A percentile compares a stretch with the other conserved stretches of the same genome.
These are phyloP conservation scores for Suricata suricatta DNA, from an alignment of 2,113 vertebrate species.

Conservation along the genomic window DNA sequence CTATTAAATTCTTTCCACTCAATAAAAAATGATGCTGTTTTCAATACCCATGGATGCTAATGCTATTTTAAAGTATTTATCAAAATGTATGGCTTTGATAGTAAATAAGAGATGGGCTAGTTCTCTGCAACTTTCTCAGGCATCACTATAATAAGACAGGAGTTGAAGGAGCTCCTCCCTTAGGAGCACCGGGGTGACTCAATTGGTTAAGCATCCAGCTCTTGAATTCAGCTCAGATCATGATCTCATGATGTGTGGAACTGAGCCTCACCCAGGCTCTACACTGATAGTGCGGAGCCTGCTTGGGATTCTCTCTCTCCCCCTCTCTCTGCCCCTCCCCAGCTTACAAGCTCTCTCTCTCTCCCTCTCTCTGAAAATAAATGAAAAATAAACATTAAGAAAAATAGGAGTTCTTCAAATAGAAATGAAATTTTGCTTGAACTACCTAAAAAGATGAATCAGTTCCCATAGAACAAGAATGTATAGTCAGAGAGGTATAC, in stretches of 20 bases:
- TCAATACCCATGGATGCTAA: background rate
- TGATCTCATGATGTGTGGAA: no score
- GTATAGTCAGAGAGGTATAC: background rate
- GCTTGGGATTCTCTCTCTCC: no score
- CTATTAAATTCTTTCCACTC: background rate
- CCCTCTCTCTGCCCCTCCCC: no score
- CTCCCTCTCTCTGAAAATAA: no score
- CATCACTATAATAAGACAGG: background rate
- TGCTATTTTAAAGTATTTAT: background rate
- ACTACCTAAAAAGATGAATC: background rate
- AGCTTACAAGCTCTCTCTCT: no score
- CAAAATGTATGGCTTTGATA: background rate
- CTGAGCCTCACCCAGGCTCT: no score
- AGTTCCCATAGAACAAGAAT: background rate
- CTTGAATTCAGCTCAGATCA: no score
- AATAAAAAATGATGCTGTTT: constrained; percentile 15
- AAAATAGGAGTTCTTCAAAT: background rate
- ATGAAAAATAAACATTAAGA: no score
- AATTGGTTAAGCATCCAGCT: no score
- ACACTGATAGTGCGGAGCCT: no score
- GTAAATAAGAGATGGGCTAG: background rate
- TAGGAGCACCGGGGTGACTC: background rate
- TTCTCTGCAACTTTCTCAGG: background rate
- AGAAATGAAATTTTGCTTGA: background rate
- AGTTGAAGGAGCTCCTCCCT: background rate